Evolutionary conservation across 2,113 vertebrate genomes (phyloP).

Genomic region (Paracyprichromis sp.): DNA sequence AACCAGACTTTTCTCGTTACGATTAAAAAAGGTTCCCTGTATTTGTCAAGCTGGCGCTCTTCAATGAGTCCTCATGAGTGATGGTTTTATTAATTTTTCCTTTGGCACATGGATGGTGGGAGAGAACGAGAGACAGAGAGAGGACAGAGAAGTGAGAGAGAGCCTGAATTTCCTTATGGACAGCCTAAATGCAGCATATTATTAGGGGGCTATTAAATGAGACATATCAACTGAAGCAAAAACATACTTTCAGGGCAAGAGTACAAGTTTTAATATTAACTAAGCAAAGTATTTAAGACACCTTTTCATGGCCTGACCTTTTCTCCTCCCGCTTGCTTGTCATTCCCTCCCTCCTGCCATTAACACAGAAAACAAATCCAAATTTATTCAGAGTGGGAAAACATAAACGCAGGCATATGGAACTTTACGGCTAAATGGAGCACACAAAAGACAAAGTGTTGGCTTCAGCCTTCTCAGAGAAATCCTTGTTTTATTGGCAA

Average conservation of each 20-base stretch:
- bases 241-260: background rate
- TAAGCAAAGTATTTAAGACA: conserved; percentile 23
- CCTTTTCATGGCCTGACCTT: conserved; percentile 51
- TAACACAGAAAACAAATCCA: conserved; percentile 48
- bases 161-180: background rate
- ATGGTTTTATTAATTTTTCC: conserved; percentile 44
- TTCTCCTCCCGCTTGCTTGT: conserved; percentile 28
- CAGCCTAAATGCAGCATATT: background rate
- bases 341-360: conserved; percentile 29
- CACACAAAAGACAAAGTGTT: conserved; percentile 46
- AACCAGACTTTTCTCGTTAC: background rate
- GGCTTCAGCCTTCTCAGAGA: conserved; percentile 19
- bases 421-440: conserved; percentile 29
- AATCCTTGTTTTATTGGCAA: conserved; percentile 38
- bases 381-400: conserved; percentile 34
- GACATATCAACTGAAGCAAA: background rate
- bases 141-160: background rate
- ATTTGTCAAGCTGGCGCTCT: background rate
- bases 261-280: conserved; percentile 26
- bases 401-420: conserved; percentile 33
- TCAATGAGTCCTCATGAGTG: conserved; percentile 29
- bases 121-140: background rate
- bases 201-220: background rate
- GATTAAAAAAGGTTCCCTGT: background rate
- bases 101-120: conserved; percentile 9